Evolutionary conservation across 1,140 invertebrate genomes (phyloP).

Genomic region (Diorhabda sublineata): DNA sequence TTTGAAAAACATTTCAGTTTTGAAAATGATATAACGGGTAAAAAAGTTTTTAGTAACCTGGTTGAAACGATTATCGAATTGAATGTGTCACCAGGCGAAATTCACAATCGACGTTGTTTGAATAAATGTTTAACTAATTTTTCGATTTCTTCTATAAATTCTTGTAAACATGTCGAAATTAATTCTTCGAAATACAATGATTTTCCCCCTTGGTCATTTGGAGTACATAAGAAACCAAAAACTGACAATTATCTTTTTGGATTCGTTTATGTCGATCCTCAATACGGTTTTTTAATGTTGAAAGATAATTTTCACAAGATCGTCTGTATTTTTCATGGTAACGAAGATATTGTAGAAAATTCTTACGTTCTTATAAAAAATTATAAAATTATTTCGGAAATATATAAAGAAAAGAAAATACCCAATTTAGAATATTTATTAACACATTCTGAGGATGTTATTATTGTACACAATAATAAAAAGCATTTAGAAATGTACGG

Average conservation of each 20-base stretch:
- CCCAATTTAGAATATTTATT: conserved; percentile 13
- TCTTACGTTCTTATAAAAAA: conserved; percentile 5
- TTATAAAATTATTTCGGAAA: conserved; percentile 8
- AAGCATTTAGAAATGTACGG: not conserved
- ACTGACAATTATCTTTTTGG: not conserved
- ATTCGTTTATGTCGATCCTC: not conserved
- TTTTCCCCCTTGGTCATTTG: conserved; percentile 9
- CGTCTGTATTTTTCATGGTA: conserved; percentile 6
- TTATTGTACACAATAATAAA: not conserved
- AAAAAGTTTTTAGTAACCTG: not conserved
- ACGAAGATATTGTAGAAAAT: not conserved
- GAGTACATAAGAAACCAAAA: conserved; percentile 1
- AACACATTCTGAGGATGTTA: not conserved
- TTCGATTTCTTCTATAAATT: not conserved
- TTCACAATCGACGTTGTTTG: not conserved
- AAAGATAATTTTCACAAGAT: conserved; percentile 7
- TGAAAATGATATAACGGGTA: not conserved
- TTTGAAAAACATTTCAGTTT: conserved; percentile 4
- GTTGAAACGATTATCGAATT: not conserved
- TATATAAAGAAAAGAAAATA: conserved; percentile 8
- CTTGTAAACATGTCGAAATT: conserved; percentile 13
- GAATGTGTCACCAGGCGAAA: not conserved
- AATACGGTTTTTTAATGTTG: conserved; percentile 12
- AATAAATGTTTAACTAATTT: conserved; percentile 2
- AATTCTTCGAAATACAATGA: conserved; percentile 7